Conservation (phyloP, 1,140 invertebrate genomes). For the Calephelis nemesis region DNA sequence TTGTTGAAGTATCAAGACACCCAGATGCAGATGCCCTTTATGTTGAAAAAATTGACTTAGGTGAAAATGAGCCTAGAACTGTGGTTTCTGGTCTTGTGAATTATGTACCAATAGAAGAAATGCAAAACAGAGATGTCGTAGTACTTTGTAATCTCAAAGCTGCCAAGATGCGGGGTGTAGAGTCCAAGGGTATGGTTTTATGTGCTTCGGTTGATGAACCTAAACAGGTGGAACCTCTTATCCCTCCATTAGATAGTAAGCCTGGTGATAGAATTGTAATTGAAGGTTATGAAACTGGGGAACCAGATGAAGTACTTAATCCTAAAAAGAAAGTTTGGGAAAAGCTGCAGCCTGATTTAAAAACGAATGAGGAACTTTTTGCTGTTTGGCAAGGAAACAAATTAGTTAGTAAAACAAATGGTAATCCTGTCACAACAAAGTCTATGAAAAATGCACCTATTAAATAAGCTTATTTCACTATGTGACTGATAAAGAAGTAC, state of each 20-base stretch:
- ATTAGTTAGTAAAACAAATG: conserved; percentile 85
- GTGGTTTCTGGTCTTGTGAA: conserved; percentile 88
- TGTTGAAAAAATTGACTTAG: conserved; percentile 94
- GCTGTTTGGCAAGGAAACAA: conserved; percentile 92
- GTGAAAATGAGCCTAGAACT: conserved; percentile 84
- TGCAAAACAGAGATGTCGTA: conserved; percentile 91
- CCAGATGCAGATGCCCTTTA: conserved; percentile 97
- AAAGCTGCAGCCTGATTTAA: conserved; percentile 90
- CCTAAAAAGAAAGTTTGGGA: conserved; percentile 99
- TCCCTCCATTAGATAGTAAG: conserved; percentile 84
- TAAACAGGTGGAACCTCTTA: conserved; percentile 91
- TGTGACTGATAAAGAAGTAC: neutral
- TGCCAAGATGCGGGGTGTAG: conserved; percentile 94
- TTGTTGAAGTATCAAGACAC: conserved; percentile 94
- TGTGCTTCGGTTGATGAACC: conserved; percentile 92
- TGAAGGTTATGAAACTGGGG: conserved; percentile 88
- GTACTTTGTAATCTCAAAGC: conserved; percentile 96
- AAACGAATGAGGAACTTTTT: conserved; percentile 86
- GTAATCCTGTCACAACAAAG: conserved; percentile 82
- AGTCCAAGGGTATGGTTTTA: conserved; percentile 94
- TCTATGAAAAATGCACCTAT: conserved; percentile 87
- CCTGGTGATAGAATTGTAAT: conserved; percentile 91
- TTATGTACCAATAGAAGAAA: conserved; percentile 92
- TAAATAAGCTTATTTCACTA: conserved; percentile 78
- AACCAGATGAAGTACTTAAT: conserved; percentile 93